Percentiles rank a stretch among this genome's conserved stretches.
Evolutionary conservation across 2,797 vertebrate genomes (phyloP).

Genomic region (Liparis tanakae): DNA sequence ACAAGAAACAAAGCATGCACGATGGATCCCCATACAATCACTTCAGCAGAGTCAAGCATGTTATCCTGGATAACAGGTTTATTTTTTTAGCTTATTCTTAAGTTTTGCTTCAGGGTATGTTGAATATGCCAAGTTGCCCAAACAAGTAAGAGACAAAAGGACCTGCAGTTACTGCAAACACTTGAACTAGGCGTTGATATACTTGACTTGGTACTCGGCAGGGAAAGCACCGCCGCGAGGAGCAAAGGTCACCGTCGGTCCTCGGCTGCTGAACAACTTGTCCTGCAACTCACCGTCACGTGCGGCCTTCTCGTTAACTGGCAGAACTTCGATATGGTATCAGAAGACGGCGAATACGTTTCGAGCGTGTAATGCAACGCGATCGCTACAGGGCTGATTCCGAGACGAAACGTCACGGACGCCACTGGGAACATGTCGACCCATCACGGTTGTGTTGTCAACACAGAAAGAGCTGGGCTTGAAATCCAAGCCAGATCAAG

Average conservation of each 20-base stretch:
- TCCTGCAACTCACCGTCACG: constrained; percentile 12
- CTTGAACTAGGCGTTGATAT: background rate
- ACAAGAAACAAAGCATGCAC: background rate
- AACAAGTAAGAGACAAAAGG: background rate
- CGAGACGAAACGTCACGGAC: constrained; percentile 31
- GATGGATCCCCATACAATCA: background rate
- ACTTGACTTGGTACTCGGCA: constrained; percentile 5
- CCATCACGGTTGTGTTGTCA: constrained; percentile 30
- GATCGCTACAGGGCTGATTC: background rate
- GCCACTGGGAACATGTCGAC: constrained; percentile 30
- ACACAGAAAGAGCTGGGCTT: constrained; percentile 15
- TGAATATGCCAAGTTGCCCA: background rate
- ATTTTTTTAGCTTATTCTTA: background rate
- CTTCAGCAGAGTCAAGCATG: background rate
- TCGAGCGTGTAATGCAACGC: background rate
- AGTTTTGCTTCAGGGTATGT: background rate
- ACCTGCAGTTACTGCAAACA: constrained; percentile 8
- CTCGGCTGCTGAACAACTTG: constrained; percentile 32
- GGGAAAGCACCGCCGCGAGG: constrained; percentile 12
- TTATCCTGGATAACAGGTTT: background rate
- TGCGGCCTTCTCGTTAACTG: constrained; percentile 7
- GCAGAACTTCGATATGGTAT: background rate
- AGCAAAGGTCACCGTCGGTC: constrained; percentile 34
- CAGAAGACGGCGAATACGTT: background rate
- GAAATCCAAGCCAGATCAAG: constrained; percentile 33